phyloP scores from a whole-genome alignment of 2,797 vertebrate genomes.

The Sebastes ruberrimus region DNA sequence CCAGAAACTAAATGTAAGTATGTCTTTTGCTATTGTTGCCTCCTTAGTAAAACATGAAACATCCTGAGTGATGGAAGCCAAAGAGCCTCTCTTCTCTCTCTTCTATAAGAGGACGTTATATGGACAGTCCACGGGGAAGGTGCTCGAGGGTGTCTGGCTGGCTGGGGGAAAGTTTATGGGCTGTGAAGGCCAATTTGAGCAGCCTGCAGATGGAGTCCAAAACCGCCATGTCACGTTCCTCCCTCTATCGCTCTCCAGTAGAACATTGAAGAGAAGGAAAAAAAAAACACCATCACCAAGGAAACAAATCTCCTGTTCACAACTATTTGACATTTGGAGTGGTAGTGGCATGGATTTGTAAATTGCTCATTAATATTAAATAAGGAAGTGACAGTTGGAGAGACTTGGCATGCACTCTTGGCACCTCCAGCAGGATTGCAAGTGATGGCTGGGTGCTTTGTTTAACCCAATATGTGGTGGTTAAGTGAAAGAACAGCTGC shows the following conservation, averaged over 20 bases:
- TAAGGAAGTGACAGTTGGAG: slow-evolving; percentile 78
- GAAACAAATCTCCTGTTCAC: slow-evolving; percentile 28
- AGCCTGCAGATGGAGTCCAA: slow-evolving; percentile 54
- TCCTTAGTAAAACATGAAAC: slow-evolving; percentile 17
- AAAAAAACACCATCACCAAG: not conserved
- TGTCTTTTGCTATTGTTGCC: slow-evolving; percentile 16
- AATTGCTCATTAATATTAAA: slow-evolving; percentile 79
- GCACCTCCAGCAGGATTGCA: slow-evolving; percentile 58
- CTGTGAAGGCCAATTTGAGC: slow-evolving; percentile 79
- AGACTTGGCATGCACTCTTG: slow-evolving; percentile 68
- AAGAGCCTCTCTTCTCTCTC: slow-evolving; percentile 31
- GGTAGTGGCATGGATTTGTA: slow-evolving; percentile 46
- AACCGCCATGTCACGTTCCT: slow-evolving; percentile 44
- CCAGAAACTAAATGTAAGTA: slow-evolving; percentile 25
- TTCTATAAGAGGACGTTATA: slow-evolving; percentile 63
- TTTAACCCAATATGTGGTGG: slow-evolving; percentile 61
- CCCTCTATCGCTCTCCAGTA: slow-evolving; percentile 25
- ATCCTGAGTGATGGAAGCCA: slow-evolving; percentile 26
- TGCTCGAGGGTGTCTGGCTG: slow-evolving; percentile 55
- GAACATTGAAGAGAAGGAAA: slow-evolving; percentile 12
- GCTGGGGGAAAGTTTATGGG: slow-evolving; percentile 68
- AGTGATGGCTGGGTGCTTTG: slow-evolving; percentile 65
- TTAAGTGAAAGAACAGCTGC: slow-evolving; percentile 61
- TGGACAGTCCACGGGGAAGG: slow-evolving; percentile 54
- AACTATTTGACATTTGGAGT: slow-evolving; percentile 35